These are phyloP conservation scores for Scortum barcoo DNA, from an alignment of 2,113 vertebrate genomes.

Conservation along the genomic window DNA sequence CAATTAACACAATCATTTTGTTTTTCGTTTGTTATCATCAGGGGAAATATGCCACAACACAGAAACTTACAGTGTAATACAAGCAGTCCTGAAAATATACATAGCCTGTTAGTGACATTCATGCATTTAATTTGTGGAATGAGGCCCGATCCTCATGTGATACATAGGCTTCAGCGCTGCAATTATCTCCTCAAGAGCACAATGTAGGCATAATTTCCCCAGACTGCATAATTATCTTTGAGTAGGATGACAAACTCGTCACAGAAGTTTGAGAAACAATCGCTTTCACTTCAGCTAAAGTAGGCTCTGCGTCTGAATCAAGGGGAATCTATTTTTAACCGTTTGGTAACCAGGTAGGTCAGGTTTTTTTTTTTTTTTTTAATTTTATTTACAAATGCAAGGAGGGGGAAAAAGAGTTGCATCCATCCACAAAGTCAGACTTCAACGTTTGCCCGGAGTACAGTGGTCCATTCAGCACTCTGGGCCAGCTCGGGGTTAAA, in stretches of 20 bases:
- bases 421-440: not conserved
- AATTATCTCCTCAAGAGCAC: slow-evolving; percentile 80
- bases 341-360: slow-evolving; percentile 18
- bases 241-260: slow-evolving; percentile 74
- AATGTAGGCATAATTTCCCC: slow-evolving; percentile 82
- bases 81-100: slow-evolving; percentile 60
- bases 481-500: slow-evolving; percentile 3
- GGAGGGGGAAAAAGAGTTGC: not conserved
- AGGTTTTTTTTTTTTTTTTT: too few species aligned
- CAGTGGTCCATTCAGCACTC: not conserved
- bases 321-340: slow-evolving; percentile 36
- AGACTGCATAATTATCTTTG: slow-evolving; percentile 78
- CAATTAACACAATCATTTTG: slow-evolving; percentile 74
- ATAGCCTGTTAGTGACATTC: slow-evolving; percentile 58
- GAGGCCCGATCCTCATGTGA: slow-evolving; percentile 73
- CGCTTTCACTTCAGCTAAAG: slow-evolving; percentile 28
- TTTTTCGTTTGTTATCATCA: slow-evolving; percentile 70
- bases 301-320: slow-evolving; percentile 11
- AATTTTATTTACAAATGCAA: slow-evolving; percentile 28
- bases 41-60: slow-evolving; percentile 66
- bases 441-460: slow-evolving; percentile 8
- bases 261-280: slow-evolving; percentile 68
- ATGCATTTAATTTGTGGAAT: slow-evolving; percentile 74
- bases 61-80: slow-evolving; percentile 47
- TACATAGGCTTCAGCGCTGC: slow-evolving; percentile 61